These are phyloP conservation scores for Hippopotamyrus pictus DNA, from an alignment of 2,797 vertebrate species.

Conservation along the genomic window DNA sequence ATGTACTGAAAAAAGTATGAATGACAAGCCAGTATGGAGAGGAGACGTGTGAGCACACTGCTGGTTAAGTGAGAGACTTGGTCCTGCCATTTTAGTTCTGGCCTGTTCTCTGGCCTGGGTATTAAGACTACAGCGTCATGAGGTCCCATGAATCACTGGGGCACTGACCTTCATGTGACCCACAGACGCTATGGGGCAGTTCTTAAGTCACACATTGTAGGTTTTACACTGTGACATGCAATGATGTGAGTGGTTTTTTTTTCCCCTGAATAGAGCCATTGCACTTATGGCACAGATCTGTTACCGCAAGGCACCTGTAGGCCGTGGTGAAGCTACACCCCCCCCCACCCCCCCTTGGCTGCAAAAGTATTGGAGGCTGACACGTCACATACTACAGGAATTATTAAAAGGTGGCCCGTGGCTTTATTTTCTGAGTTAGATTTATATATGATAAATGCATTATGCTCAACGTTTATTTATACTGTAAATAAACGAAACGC, in stretches of 20 bases:
- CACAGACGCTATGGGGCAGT: not conserved
- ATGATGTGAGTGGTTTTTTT: not conserved
- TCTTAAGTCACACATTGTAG: slow-evolving; percentile 9
- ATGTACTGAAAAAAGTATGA: not conserved
- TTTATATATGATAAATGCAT: not conserved
- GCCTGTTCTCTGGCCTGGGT: slow-evolving; percentile 17
- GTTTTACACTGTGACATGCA: slow-evolving; percentile 16
- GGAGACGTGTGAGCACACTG: not conserved
- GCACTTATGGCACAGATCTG: not conserved
- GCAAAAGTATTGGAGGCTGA: slow-evolving; percentile 11
- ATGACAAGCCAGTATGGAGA: not conserved
- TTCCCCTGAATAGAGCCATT: slow-evolving; percentile 4
- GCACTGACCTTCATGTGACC: not conserved
- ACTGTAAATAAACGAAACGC: not conserved
- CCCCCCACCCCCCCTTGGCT: too few species aligned
- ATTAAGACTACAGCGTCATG: not conserved
- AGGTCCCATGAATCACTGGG: not conserved
- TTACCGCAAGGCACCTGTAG: not conserved
- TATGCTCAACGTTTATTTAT: not conserved
- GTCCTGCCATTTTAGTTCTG: slow-evolving; percentile 23
- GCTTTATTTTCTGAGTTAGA: slow-evolving; percentile 13
- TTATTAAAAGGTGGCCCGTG: not conserved
- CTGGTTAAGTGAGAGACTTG: not conserved
- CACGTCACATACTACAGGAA: not conserved
- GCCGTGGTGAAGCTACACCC: not conserved